These are phyloP conservation scores for Nerophis ophidion DNA, from an alignment of 2,113 vertebrate species.

Conservation along the genomic window DNA sequence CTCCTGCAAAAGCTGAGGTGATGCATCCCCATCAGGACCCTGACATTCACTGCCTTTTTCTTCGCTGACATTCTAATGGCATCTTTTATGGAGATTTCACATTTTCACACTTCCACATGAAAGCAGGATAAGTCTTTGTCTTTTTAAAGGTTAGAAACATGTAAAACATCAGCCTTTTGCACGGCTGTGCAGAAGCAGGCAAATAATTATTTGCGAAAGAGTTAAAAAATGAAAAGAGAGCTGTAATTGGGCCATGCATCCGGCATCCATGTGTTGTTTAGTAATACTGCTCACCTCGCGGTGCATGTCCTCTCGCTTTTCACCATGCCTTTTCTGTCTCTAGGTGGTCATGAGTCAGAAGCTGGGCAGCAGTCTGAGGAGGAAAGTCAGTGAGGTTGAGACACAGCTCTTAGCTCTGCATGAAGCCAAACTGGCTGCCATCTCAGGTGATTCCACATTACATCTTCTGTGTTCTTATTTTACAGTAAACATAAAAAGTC, in stretches of 20 bases:
- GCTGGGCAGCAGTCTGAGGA: slow-evolving; percentile 78
- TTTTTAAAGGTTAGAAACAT: slow-evolving; percentile 56
- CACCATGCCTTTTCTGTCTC: slow-evolving; percentile 43
- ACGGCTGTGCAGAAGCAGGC: slow-evolving; percentile 20
- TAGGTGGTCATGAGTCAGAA: slow-evolving; percentile 83
- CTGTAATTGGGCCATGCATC: slow-evolving; percentile 46
- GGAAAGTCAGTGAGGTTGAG: slow-evolving; percentile 81
- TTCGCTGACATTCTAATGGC: slow-evolving; percentile 54
- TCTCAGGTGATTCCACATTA: slow-evolving; percentile 61
- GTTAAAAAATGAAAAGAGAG: slow-evolving; percentile 45
- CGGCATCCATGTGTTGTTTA: slow-evolving; percentile 52
- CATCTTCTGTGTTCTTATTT: slow-evolving; percentile 37
- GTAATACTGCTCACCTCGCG: slow-evolving; percentile 18
- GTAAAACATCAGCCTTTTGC: slow-evolving; percentile 37
- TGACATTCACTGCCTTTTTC: slow-evolving; percentile 50
- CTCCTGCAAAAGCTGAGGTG: slow-evolving; percentile 29
- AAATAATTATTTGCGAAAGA: slow-evolving; percentile 50
- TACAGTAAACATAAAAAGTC: not conserved
- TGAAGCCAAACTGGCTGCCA: slow-evolving; percentile 82
- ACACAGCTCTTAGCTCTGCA: slow-evolving; percentile 78
- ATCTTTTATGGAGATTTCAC: slow-evolving; percentile 57
- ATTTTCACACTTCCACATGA: slow-evolving; percentile 34
- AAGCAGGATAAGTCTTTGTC: slow-evolving; percentile 27
- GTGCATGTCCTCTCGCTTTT: slow-evolving; percentile 7
- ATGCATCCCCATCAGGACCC: slow-evolving; percentile 31